Base-by-base conservation (phyloP, 2,113 vertebrate genomes). In the Macheiramphus alcinus region DNA sequence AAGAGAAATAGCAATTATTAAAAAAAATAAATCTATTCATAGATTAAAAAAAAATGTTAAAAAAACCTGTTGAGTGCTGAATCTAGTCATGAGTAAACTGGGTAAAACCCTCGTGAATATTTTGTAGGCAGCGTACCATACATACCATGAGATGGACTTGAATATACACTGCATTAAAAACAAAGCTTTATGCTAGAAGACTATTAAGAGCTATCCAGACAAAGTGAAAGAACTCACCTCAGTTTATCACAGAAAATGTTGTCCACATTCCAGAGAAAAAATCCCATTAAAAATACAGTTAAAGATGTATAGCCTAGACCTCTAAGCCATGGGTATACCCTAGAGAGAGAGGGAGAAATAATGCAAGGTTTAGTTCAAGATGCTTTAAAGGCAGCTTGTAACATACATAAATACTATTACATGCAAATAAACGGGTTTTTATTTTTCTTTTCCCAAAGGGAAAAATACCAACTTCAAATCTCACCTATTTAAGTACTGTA, bases 261-360 rank as follows among this genome's bases (percentile, higher is more conserved):
- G 98, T 99, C 99, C 73, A 99, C 98, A 91, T 99, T 99, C 99
- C 99, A 99, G 56, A 99, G 98, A 19, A 99, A 90, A 97, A 99
- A 99, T 58, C 99, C 99, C 91, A 99, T 97, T 98, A 99, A 81
- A 95, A 99, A 99, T 96, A 99, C 86, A 68, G 98, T 98, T 97
- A 99, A 96, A 20, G 99, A 99, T 4, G 99, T 99, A 96, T 99
- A 99, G 71, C 98, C 98, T 63, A 99, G 97, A 38, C 99, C 98
- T 95, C 98, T 98, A 85, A 99, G 98, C 99, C 99, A 99, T 1
- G 99, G 99, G 86, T 99, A 99, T 90, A 99, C 99, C 99, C 99
- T 99, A 32, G 16, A 61, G 56, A 94, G 79, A 61, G 59, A 95
- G 79, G 48, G n/a, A 96, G 73, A 96, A 88, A 85, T 23, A 63